These are phyloP conservation scores for Cliona cf. orientalis DNA, from an alignment of 37 sponge, comb jelly and placozoan species.

Conservation along the genomic window DNA sequence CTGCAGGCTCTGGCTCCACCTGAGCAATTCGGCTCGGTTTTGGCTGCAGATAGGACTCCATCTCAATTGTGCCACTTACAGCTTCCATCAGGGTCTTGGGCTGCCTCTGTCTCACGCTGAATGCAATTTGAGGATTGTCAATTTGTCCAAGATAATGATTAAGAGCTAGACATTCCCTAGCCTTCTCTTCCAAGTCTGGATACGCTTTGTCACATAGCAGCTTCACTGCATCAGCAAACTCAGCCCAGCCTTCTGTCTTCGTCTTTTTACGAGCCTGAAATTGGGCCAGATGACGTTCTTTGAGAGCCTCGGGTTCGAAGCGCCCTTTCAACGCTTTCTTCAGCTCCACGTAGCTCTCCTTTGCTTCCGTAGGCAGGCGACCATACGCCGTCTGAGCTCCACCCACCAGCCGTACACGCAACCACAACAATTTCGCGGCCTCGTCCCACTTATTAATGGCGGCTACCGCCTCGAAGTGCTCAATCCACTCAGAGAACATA, in stretches of 20 bases:
- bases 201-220: constrained; percentile 36
- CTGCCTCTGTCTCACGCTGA: constrained; percentile 42
- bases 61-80: constrained; percentile 46
- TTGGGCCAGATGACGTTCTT: constrained; percentile 32
- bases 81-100: constrained; percentile 46
- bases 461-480: constrained; percentile 25
- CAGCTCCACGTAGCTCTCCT: not conserved
- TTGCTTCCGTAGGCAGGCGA: constrained; percentile 16
- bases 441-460: constrained; percentile 26
- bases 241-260: constrained; percentile 32
- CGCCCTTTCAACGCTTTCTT: not conserved
- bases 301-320: constrained; percentile 24
- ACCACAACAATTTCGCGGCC: constrained; percentile 12
- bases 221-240: constrained; percentile 20
- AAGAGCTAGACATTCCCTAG: constrained; percentile 28
- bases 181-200: constrained; percentile 17
- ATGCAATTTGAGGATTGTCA: constrained; percentile 32
- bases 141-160: constrained; percentile 24
- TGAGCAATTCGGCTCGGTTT: too few relatives aligned
- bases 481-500: constrained; percentile 27
- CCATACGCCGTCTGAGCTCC: constrained; percentile 1
- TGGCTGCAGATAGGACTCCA: constrained; percentile 54
- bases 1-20: not conserved
- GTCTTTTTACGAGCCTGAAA: constrained; percentile 31
- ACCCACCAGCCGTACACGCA: constrained; percentile 32